These are phyloP conservation scores for Ectobius pallidus DNA, from an alignment of 2,888 invertebrate genomes.

Conservation along the genomic window DNA sequence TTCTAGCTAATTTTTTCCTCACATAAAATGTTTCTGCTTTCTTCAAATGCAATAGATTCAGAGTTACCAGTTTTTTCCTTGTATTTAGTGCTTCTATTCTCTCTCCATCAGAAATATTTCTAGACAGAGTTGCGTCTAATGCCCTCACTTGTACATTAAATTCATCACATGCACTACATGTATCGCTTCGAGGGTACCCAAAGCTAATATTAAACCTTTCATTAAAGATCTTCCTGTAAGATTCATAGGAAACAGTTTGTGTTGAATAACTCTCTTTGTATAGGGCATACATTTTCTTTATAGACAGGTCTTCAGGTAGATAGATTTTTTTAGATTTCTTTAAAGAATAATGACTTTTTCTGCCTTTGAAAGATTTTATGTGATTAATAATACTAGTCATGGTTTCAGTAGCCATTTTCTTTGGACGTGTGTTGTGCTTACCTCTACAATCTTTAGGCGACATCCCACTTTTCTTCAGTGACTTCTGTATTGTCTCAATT, in stretches of 20 bases:
- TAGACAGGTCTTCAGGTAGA: slow-evolving; percentile 43
- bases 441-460: slow-evolving; percentile 4
- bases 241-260: slow-evolving; percentile 44
- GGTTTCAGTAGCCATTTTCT: slow-evolving; percentile 6
- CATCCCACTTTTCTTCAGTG: not conserved
- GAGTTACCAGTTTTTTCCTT: slow-evolving; percentile 43
- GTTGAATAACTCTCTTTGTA: slow-evolving; percentile 2
- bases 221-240: slow-evolving; percentile 46
- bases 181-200: slow-evolving; percentile 48
- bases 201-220: slow-evolving; percentile 47
- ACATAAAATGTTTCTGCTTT: slow-evolving; percentile 45
- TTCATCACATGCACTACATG: too few relatives aligned
- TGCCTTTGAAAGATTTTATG: slow-evolving; percentile 46
- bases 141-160: not conserved
- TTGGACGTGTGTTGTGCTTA: slow-evolving; percentile 3
- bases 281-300: slow-evolving; percentile 43
- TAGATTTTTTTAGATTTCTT: slow-evolving; percentile 45
- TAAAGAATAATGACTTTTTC: slow-evolving; percentile 45
- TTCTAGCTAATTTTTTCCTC: slow-evolving; percentile 40
- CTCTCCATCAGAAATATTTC: slow-evolving; percentile 18
- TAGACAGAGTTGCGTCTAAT: slow-evolving; percentile 6
- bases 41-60: slow-evolving; percentile 33
- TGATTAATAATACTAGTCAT: slow-evolving; percentile 35
- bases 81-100: slow-evolving; percentile 39
- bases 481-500: slow-evolving; percentile 10